phyloP scores from a whole-genome alignment of 2,113 vertebrate genomes.

The Paramormyrops kingsleyae region DNA sequence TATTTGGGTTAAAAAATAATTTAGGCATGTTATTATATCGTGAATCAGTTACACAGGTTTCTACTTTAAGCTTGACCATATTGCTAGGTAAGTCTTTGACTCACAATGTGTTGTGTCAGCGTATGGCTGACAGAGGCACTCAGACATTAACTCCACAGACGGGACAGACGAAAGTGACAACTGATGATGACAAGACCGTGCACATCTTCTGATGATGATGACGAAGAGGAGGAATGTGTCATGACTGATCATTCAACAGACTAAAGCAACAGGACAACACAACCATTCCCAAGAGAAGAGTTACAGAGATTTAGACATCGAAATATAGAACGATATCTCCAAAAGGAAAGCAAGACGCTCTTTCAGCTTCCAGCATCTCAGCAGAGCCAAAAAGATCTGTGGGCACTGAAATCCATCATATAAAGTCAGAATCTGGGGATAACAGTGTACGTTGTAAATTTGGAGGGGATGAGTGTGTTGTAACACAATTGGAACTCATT shows the following conservation, averaged over 20 bases:
- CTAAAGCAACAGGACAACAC: not conserved
- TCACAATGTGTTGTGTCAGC: not conserved
- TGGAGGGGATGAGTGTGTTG: not conserved
- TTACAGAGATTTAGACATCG: not conserved
- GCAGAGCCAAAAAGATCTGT: not conserved
- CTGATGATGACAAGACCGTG: not conserved
- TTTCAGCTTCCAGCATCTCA: not conserved
- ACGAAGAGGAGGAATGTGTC: not conserved
- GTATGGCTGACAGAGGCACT: not conserved
- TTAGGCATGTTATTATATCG: not conserved
- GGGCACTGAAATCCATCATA: not conserved
- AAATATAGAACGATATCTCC: not conserved
- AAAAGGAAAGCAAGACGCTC: not conserved
- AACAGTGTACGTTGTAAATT: not conserved
- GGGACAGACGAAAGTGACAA: not conserved
- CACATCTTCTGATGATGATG: not conserved
- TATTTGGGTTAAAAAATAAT: not conserved
- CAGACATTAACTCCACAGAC: not conserved
- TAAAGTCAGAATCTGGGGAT: not conserved
- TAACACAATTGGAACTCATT: not conserved
- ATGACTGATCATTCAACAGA: not conserved
- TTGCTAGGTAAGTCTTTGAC: not conserved
- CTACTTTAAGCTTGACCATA: not conserved
- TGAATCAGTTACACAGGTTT: not conserved
- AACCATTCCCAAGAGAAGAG: not conserved